Conservation (phyloP, 2,113 vertebrate genomes). For the Odobenus rosmarus region DNA sequence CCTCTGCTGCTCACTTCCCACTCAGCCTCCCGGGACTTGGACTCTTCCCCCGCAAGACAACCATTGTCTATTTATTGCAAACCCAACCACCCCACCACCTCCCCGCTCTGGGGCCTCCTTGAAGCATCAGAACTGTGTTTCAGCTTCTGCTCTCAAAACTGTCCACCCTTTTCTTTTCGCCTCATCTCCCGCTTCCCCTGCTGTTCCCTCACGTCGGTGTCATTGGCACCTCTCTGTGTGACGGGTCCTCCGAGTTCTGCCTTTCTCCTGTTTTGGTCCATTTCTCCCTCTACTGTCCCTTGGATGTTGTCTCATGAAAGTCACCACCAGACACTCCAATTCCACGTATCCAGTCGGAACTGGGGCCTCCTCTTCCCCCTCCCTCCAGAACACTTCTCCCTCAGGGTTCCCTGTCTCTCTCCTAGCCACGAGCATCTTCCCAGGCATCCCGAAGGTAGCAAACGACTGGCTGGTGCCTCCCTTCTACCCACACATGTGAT, state of each 20-base stretch:
- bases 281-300: not conserved
- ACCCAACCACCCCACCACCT: not conserved
- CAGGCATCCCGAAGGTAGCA: not conserved
- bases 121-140: not conserved
- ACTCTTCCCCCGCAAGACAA: not conserved
- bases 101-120: not conserved
- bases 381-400: not conserved
- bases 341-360: not conserved
- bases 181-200: not conserved
- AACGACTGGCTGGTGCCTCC: not conserved
- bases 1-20: not conserved
- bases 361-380: not conserved
- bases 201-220: not conserved
- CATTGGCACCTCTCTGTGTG: not conserved
- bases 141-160: not conserved
- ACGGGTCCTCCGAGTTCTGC: not conserved
- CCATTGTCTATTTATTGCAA: not conserved
- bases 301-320: not conserved
- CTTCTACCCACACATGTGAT: not conserved
- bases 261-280: not conserved
- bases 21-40: not conserved
- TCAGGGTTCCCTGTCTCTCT: not conserved
- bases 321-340: not conserved
- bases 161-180: not conserved
- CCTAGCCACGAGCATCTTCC: not conserved